Evolutionary conservation across 2,113 vertebrate genomes (phyloP), one percentile per base, ranked within the genome.

Genomic region (Mesocricetus auratus): DNA sequence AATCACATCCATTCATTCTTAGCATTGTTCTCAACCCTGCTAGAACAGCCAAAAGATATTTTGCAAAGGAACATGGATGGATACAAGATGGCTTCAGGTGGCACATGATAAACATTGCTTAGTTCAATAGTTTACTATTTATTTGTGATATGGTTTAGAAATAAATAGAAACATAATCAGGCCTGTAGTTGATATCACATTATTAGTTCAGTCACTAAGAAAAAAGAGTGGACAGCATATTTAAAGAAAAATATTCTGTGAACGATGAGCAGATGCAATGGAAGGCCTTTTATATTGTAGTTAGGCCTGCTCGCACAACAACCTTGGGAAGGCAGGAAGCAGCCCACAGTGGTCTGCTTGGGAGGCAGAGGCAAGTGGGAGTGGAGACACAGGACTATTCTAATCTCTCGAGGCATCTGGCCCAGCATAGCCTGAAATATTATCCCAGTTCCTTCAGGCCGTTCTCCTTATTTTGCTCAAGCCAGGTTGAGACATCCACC

Each of bases 151-250:
- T 60, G 60, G 60, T 88, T 89, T 81, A 88, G 33, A 90, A 94
- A 89, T 68, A 96, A 91, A 94, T 94, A 89, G 26, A 96, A 81
- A 58, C 10, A 96, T 88, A 91, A 89, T 87, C 36, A 94, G 79
- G 86, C 12, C 50, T 73, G 42, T 92, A 21, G 42, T 64, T 92
- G 71, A 83, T 88, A 96, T 90, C 50, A 71, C 73, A 66, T 82
- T 93, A 95, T 62, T 81, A 78, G 69, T 64, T 90, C 10, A 69
- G 50, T 89, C 81, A 93, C 42, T 93, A 78, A 83, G 50, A 68
- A 85, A 50, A 90, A 71, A 53, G 58, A 93, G 21, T 73, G 13
- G 26, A 92, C 16, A 92, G 36, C 19, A 47, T n/a, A 91, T 78
- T 92, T 95, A 86, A 94, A 95, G 77, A 78, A 93, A 68, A 71